phyloP scores from a whole-genome alignment of 2,113 vertebrate species.

The Struthio camelus region DNA sequence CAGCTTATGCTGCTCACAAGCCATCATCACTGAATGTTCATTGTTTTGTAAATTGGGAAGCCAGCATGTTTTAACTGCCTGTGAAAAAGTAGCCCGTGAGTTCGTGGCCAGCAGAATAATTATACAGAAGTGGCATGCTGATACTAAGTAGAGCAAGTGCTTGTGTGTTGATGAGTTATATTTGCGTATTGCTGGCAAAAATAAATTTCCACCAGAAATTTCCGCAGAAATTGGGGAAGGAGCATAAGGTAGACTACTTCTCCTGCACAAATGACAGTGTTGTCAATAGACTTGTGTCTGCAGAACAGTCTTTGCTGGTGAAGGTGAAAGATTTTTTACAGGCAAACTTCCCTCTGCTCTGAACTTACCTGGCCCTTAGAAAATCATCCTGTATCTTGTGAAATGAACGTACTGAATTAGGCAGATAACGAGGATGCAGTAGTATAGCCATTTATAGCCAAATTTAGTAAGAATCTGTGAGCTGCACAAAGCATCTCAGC shows the following conservation, averaged over 20 bases:
- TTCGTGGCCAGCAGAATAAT: not conserved
- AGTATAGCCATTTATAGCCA: not conserved
- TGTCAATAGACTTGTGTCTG: not conserved
- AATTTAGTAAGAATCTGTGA: not conserved
- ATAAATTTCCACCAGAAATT: not conserved
- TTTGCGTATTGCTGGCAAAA: not conserved
- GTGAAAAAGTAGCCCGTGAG: not conserved
- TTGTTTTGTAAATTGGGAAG: not conserved
- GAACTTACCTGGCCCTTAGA: not conserved
- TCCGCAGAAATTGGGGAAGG: not conserved
- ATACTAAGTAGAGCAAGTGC: not conserved
- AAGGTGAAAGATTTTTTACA: not conserved
- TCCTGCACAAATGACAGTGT: not conserved
- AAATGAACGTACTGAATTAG: not conserved
- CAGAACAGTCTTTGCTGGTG: not conserved
- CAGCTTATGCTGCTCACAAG: not conserved
- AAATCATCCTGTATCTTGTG: not conserved
- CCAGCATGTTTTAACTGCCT: not conserved
- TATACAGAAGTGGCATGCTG: not conserved
- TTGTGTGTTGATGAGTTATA: rapidly evolving
- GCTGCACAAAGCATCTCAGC: not conserved
- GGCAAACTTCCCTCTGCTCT: not conserved
- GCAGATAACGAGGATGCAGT: not conserved
- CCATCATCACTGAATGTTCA: not conserved
- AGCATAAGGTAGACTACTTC: not conserved